Conservation (phyloP, 2,797 vertebrate species). For the Hafferia zeledoni region DNA sequence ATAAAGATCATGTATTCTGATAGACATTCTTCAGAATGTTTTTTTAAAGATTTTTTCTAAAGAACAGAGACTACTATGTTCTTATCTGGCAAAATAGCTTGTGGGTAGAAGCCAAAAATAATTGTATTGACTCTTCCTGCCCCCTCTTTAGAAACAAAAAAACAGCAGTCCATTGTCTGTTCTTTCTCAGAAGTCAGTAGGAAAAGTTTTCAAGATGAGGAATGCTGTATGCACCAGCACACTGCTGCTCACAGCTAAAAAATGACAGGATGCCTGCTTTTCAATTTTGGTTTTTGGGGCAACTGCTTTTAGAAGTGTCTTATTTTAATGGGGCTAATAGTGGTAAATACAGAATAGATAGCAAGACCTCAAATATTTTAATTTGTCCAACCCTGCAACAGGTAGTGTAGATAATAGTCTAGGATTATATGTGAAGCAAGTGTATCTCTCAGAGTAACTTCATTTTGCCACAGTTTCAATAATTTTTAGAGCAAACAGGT, state of each 20-base stretch:
- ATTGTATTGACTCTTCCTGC: conserved; percentile 10
- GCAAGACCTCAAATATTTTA: conserved; percentile 42
- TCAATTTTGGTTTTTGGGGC: not conserved
- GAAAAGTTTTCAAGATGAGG: not conserved
- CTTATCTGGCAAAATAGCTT: conserved; percentile 31
- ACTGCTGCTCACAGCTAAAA: not conserved
- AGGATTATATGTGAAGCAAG: not conserved
- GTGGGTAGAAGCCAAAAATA: conserved; percentile 11
- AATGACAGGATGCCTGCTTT: not conserved
- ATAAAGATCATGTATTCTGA: conserved; percentile 4
- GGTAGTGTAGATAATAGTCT: not conserved
- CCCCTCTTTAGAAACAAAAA: conserved; percentile 24
- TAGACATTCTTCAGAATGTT: not conserved
- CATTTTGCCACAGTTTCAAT: not conserved
- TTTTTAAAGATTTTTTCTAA: not conserved
- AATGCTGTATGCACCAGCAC: not conserved
- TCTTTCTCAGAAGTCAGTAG: conserved; percentile 2
- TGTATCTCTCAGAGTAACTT: not conserved
- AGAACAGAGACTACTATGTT: not conserved
- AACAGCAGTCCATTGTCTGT: not conserved
- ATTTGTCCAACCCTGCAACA: conserved; percentile 10
- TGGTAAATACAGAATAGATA: conserved; percentile 18
- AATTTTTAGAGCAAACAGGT: conserved; percentile 49
- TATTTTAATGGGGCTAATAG: not conserved
- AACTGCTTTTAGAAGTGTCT: not conserved